Percentiles rank a stretch among this genome's conserved stretches.
Evolutionary conservation across 2,113 vertebrate genomes (phyloP).

Genomic region (Entomyzon cyanotis): DNA sequence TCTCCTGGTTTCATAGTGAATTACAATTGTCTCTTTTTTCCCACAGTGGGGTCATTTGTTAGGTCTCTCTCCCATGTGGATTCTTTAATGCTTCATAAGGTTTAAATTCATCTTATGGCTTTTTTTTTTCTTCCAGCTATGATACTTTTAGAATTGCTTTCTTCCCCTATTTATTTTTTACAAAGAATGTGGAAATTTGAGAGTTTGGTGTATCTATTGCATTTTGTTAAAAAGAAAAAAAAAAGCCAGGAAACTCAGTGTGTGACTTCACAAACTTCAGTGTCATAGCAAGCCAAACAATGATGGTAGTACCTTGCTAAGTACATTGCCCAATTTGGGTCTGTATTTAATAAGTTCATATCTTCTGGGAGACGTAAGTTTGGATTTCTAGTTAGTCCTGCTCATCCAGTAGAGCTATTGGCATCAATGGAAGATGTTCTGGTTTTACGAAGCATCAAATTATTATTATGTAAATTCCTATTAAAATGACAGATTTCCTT

Average conservation of each 20-base stretch:
- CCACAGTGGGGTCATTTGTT: background rate
- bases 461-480: background rate
- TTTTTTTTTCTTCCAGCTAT: background rate
- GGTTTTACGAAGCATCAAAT: slow-evolving; percentile 15
- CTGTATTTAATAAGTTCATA: background rate
- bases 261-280: background rate
- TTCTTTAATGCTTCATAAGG: slow-evolving; percentile 41
- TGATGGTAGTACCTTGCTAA: background rate
- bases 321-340: background rate
- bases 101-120: background rate
- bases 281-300: background rate
- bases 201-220: background rate
- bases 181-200: background rate
- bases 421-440: background rate
- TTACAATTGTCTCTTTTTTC: slow-evolving; percentile 23
- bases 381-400: background rate
- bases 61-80: slow-evolving; percentile 14
- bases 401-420: background rate
- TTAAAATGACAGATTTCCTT: slow-evolving; percentile 7
- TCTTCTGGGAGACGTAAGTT: background rate
- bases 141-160: background rate
- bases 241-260: background rate
- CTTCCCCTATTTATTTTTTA: slow-evolving; percentile 16
- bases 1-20: slow-evolving; percentile 9
- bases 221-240: background rate